Percentiles rank a stretch among this genome's conserved stretches.
These are phyloP conservation scores for Crotalus adamanteus DNA, from an alignment of 2,797 vertebrate genomes.

Conservation along the genomic window DNA sequence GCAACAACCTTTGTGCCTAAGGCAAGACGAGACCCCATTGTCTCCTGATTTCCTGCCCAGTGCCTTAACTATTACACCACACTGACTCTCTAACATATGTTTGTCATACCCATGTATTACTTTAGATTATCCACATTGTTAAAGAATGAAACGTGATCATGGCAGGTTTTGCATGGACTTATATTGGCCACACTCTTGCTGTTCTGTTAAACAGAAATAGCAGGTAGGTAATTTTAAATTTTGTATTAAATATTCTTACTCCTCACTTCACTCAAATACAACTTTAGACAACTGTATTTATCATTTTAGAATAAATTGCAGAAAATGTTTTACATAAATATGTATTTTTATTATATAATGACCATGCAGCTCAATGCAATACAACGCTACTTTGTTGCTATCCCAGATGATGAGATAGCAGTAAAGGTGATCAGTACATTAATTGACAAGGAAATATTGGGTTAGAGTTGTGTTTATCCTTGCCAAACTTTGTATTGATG, in stretches of 20 bases:
- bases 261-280: background rate
- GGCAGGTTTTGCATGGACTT: background rate
- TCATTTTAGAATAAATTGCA: background rate
- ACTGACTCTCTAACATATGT: background rate
- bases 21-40: background rate
- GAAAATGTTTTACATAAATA: background rate
- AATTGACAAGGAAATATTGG: background rate
- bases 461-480: background rate
- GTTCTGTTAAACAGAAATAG: background rate
- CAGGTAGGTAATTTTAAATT: background rate
- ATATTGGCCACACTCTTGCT: background rate
- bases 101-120: background rate
- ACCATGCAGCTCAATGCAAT: background rate
- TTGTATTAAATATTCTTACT: background rate
- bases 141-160: background rate
- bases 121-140: background rate
- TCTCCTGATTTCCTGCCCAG: background rate
- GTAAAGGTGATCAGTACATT: background rate
- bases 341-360: background rate
- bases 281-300: background rate
- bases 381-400: background rate
- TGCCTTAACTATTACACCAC: background rate
- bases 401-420: background rate
- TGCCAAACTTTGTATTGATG: background rate
- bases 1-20: background rate